Conservation (phyloP, 2,113 vertebrate genomes). For the Siniperca knerii region DNA sequence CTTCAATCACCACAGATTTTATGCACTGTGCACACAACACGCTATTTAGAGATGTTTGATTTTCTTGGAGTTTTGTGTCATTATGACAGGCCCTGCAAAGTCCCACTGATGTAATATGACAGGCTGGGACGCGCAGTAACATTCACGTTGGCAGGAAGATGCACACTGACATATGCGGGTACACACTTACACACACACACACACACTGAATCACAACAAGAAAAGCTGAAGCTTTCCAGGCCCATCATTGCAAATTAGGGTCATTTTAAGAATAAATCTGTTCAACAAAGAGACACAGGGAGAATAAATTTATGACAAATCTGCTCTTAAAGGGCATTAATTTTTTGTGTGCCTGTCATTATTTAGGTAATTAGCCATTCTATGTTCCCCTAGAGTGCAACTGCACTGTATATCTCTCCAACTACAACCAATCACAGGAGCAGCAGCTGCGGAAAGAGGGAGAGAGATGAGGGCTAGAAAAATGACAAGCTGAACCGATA, state of each 20-base stretch:
- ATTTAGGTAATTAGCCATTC: constrained; percentile 67
- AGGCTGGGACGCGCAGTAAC: constrained; percentile 26
- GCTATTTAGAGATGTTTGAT: constrained; percentile 30
- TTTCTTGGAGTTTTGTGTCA: constrained; percentile 45
- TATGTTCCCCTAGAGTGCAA: constrained; percentile 52
- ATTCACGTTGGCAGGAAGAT: constrained; percentile 22
- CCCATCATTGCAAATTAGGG: constrained; percentile 63
- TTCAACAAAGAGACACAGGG: constrained; percentile 20
- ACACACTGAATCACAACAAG: constrained; percentile 35
- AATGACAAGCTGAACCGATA: constrained; percentile 50
- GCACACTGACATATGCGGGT: background rate
- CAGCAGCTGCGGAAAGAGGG: constrained; percentile 40
- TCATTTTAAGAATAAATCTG: constrained; percentile 60
- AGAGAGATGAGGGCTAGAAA: constrained; percentile 9
- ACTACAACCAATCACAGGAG: constrained; percentile 45
- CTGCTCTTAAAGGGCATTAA: constrained; percentile 44
- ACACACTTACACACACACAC: background rate
- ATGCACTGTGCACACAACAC: constrained; percentile 13
- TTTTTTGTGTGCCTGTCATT: constrained; percentile 61
- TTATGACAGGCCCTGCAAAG: constrained; percentile 57
- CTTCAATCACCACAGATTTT: background rate
- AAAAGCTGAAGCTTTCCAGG: constrained; percentile 42
- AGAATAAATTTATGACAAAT: constrained; percentile 56
- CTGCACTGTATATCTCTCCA: constrained; percentile 23
- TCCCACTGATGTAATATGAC: constrained; percentile 57